phyloP scores from a whole-genome alignment of 1,140 invertebrate genomes.

The Pseudobourletiella spinata region DNA sequence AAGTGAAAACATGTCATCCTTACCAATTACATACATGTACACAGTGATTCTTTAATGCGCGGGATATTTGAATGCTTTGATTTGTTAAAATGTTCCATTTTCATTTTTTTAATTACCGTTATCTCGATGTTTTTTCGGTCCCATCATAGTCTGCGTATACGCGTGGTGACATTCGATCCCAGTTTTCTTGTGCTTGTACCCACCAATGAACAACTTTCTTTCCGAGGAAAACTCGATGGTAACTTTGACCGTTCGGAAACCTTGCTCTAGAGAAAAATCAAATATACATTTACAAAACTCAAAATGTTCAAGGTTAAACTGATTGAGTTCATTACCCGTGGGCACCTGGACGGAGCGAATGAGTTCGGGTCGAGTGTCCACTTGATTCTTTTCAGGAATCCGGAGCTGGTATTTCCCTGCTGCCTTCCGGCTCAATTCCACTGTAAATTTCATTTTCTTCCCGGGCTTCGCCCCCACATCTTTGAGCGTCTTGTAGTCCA shows the following conservation, averaged over 20 bases:
- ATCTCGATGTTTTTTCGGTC: not conserved
- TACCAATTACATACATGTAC: too few relatives aligned
- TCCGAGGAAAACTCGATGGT: conserved; percentile 1
- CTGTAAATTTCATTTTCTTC: conserved; percentile 23
- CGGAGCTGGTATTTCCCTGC: conserved; percentile 10
- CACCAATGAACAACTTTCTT: conserved; percentile 13
- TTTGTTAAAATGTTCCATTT: too few relatives aligned
- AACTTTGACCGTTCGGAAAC: not conserved
- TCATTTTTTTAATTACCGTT: not conserved
- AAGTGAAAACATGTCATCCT: too few relatives aligned
- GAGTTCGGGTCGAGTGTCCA: not conserved
- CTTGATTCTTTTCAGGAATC: conserved; percentile 11
- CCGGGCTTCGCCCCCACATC: conserved; percentile 15
- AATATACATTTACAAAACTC: too few relatives aligned
- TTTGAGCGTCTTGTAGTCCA: conserved; percentile 20
- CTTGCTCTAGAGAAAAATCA: not conserved
- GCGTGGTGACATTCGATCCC: conserved; percentile 9
- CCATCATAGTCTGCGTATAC: not conserved
- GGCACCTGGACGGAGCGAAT: not conserved
- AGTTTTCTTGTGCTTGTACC: conserved; percentile 8
- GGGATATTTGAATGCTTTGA: too few relatives aligned
- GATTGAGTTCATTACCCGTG: not conserved
- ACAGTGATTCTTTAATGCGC: too few relatives aligned
- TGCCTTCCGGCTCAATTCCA: conserved; percentile 19
- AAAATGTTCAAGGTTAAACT: too few relatives aligned